Conservation (phyloP, 2,113 vertebrate species). For the Arizona elegans region DNA sequence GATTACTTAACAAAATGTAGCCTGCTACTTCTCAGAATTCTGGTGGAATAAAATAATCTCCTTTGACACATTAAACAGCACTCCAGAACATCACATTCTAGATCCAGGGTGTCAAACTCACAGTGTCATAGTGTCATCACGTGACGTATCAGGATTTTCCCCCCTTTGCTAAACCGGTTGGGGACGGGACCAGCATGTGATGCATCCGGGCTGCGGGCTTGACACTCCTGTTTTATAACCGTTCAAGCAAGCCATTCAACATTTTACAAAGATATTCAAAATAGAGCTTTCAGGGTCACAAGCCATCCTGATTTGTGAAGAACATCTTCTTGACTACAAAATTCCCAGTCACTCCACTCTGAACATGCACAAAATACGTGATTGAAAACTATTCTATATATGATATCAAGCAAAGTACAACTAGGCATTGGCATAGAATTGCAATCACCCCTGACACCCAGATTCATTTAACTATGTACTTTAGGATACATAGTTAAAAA, state of each 20-base stretch:
- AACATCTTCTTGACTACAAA: not conserved
- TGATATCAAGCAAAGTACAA: not conserved
- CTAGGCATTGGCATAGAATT: not conserved
- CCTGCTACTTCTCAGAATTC: not conserved
- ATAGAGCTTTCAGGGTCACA: not conserved
- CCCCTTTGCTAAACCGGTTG: too few species aligned
- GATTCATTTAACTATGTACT: not conserved
- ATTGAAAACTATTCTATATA: not conserved
- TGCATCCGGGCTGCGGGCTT: too few species aligned
- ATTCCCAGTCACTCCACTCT: not conserved
- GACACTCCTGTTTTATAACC: not conserved
- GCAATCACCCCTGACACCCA: not conserved
- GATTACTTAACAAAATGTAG: not conserved
- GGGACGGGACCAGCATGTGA: too few species aligned
- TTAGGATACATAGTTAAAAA: not conserved
- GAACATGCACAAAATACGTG: not conserved
- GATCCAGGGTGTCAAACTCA: not conserved
- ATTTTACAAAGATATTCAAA: not conserved
- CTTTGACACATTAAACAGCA: not conserved
- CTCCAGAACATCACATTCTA: not conserved
- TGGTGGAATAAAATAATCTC: not conserved
- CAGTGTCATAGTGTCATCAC: too few species aligned
- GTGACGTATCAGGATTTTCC: too few species aligned
- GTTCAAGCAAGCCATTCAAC: not conserved
- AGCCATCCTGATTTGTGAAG: not conserved